phyloP scores from a whole-genome alignment of 1,140 invertebrate genomes.

The Hypothenemus hampei region DNA sequence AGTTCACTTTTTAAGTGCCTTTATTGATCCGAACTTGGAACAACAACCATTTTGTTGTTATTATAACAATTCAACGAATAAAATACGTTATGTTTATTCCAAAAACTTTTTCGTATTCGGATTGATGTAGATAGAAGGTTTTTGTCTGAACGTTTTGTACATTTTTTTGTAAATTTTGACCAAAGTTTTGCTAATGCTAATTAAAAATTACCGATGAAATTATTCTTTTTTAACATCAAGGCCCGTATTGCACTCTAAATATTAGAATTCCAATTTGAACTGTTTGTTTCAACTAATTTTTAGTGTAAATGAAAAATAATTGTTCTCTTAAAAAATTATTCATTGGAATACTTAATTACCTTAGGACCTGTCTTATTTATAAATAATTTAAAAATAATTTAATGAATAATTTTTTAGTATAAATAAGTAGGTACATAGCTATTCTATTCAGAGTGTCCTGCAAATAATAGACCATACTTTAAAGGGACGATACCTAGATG shows the following conservation, averaged over 20 bases:
- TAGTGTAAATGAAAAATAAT: conserved; percentile 5
- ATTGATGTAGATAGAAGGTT: background rate
- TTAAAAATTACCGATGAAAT: background rate
- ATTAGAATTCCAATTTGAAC: conserved; percentile 6
- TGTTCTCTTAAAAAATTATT: conserved; percentile 16
- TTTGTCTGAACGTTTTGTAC: background rate
- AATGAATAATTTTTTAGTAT: conserved; percentile 12
- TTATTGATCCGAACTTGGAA: conserved; percentile 7
- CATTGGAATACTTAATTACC: conserved; percentile 13
- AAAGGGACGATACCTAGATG: too few relatives aligned
- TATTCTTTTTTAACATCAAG: background rate
- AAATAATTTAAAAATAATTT: background rate
- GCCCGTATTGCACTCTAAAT: conserved; percentile 27
- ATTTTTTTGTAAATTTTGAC: background rate
- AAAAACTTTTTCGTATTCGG: background rate
- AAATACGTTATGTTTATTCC: background rate
- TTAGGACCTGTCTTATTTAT: conserved; percentile 1
- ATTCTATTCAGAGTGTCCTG: background rate
- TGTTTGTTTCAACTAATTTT: conserved; percentile 21
- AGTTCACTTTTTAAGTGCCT: conserved; percentile 25
- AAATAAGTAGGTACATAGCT: background rate
- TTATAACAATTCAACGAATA: background rate
- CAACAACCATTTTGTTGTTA: background rate
- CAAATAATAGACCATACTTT: too few relatives aligned
- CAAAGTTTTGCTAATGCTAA: background rate